Conservation (phyloP, 2,113 vertebrate species). For the Gallinago undulata region DNA sequence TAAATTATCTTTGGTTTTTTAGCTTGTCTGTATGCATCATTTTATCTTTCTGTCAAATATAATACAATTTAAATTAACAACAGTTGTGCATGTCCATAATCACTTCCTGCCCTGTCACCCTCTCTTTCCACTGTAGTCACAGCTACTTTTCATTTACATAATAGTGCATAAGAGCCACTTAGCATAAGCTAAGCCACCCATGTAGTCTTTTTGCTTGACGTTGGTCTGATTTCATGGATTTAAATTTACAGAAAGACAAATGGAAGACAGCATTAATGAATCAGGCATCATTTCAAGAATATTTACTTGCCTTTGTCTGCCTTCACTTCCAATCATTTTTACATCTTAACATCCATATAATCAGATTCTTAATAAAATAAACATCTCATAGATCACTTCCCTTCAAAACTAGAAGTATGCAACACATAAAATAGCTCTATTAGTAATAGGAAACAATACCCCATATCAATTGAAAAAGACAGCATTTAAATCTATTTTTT, state of each 20-base stretch:
- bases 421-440: neutral
- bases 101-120: neutral
- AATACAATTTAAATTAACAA: neutral
- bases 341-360: neutral
- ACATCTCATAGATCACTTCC: neutral
- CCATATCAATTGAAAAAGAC: neutral
- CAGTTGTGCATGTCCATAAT: neutral
- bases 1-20: neutral
- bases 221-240: neutral
- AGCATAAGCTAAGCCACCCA: neutral
- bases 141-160: neutral
- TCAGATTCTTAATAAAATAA: neutral
- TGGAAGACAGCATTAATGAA: neutral
- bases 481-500: neutral
- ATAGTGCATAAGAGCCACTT: neutral
- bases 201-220: neutral
- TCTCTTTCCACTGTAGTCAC: neutral
- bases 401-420: neutral
- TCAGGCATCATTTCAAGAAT: neutral
- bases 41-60: conserved; percentile 9
- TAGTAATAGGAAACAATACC: neutral
- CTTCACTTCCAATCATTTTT: neutral
- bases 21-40: neutral
- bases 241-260: neutral
- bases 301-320: neutral